Conservation (phyloP, 2,113 vertebrate genomes). For the Petromus typicus region DNA sequence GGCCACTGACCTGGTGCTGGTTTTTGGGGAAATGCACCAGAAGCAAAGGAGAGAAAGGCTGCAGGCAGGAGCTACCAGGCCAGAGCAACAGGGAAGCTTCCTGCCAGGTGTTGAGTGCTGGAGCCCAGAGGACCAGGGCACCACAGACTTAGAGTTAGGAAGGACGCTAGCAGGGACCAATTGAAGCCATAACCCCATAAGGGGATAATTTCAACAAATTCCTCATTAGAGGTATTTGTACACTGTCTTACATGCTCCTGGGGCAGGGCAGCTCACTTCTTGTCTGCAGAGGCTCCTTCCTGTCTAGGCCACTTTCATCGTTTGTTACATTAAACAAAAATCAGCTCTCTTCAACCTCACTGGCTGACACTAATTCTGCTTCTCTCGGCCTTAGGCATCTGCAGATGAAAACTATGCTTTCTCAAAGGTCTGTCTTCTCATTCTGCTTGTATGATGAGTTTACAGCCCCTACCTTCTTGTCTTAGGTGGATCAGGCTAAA, state of each 20-base stretch:
- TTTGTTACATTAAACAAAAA: background rate
- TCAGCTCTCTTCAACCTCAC: background rate
- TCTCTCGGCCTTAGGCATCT: background rate
- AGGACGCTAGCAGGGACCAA: background rate
- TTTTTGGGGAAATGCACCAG: background rate
- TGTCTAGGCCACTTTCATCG: too few species aligned
- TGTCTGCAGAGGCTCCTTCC: background rate
- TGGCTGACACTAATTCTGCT: background rate
- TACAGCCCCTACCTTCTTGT: background rate
- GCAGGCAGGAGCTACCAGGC: background rate
- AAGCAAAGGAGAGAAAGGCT: background rate
- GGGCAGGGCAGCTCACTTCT: background rate
- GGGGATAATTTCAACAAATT: background rate
- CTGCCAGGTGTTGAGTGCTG: fast-evolving
- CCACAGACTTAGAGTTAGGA: background rate
- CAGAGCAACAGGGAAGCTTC: background rate
- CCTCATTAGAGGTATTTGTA: background rate
- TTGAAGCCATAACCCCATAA: background rate
- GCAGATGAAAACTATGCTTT: background rate
- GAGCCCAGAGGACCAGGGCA: background rate
- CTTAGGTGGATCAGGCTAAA: background rate
- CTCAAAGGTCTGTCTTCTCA: background rate
- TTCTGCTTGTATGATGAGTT: background rate
- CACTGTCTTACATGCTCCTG: background rate
- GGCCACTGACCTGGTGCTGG: background rate